Evolutionary conservation across 2,797 vertebrate species (phyloP).

Genomic region (Liasis olivaceus): DNA sequence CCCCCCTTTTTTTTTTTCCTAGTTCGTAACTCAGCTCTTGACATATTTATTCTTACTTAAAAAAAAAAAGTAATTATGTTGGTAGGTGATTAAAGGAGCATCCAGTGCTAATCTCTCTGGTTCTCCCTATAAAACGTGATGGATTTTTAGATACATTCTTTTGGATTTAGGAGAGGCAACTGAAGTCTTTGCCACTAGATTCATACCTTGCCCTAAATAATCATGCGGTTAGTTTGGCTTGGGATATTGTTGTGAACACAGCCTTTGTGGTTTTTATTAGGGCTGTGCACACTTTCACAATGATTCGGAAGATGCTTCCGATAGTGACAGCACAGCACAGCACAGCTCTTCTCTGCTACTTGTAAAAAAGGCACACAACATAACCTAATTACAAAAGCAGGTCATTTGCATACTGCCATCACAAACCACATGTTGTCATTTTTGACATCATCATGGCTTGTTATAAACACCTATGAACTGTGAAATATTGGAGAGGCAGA

Average conservation of each 20-base stretch:
- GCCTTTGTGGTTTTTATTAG: neutral
- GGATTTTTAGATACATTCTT: neutral
- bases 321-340: neutral
- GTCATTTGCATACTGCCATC: neutral
- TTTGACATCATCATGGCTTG: neutral
- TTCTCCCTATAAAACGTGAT: neutral
- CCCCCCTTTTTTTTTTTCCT: constrained; percentile 21
- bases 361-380: neutral
- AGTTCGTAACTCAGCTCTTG: constrained; percentile 36
- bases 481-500: neutral
- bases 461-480: neutral
- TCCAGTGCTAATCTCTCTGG: neutral
- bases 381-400: neutral
- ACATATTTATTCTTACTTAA: neutral
- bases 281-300: neutral
- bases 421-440: neutral
- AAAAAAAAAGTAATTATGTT: neutral
- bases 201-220: neutral
- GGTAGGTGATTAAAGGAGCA: neutral
- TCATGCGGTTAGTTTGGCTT: neutral
- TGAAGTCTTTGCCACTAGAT: neutral
- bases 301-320: neutral
- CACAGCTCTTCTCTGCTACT: neutral
- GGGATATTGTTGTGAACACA: neutral
- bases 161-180: no score